Percentiles rank a stretch among this genome's conserved stretches.
Conservation (phyloP, 2,888 invertebrate genomes). For the Lasioglossum villosulum region DNA sequence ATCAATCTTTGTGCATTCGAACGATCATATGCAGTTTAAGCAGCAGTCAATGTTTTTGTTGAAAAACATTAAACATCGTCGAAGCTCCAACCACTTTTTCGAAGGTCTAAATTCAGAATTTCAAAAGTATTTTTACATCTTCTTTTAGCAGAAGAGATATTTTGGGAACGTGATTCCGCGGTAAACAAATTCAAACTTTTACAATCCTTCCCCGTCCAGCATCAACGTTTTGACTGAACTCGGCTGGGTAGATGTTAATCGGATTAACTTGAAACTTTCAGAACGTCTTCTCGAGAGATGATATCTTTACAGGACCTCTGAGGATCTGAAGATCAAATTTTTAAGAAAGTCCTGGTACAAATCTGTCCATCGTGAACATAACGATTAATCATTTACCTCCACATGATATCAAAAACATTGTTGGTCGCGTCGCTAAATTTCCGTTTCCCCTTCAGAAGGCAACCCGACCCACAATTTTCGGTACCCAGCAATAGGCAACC, state of each 20-base stretch:
- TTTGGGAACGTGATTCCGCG: background rate
- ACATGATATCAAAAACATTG: background rate
- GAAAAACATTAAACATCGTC: background rate
- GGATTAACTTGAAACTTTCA: constrained; percentile 3
- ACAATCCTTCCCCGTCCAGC: background rate
- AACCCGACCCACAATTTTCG: no score
- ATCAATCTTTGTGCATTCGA: no score
- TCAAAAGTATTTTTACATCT: background rate
- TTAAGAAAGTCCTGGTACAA: background rate
- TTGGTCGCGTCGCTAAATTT: no score
- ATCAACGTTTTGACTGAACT: background rate
- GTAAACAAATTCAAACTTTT: background rate
- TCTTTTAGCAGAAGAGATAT: background rate
- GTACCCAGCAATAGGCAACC: no score
- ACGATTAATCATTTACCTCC: background rate
- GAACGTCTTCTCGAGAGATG: background rate
- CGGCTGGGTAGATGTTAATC: background rate
- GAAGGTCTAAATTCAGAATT: background rate
- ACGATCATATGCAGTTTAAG: no score
- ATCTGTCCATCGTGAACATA: background rate
- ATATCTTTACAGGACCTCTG: background rate
- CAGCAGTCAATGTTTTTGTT: no score
- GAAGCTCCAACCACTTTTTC: background rate
- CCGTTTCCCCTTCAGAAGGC: no score
- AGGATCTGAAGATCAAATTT: background rate